These are phyloP conservation scores for Andricus curvator DNA, from an alignment of 2,888 invertebrate species.

Conservation along the genomic window DNA sequence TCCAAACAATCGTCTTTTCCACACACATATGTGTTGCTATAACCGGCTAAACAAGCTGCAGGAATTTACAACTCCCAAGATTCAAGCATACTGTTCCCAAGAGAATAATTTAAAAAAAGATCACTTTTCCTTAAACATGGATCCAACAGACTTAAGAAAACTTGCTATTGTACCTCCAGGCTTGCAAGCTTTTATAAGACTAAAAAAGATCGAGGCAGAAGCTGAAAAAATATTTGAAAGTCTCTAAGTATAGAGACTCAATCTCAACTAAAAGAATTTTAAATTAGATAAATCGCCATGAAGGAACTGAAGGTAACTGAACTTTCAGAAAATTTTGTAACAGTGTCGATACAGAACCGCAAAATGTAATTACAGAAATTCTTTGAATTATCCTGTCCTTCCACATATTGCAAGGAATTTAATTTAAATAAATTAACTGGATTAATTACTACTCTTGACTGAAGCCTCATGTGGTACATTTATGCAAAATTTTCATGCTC, in stretches of 20 bases:
- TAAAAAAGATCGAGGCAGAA: too few relatives aligned
- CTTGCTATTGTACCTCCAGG: too few relatives aligned
- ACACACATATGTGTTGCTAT: slow-evolving; percentile 4
- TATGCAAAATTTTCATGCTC: neutral
- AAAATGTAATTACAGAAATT: slow-evolving; percentile 1
- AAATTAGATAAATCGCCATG: neutral
- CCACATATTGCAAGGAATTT: neutral
- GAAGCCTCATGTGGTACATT: neutral
- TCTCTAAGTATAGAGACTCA: neutral
- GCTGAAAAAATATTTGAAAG: too few relatives aligned
- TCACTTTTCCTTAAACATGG: too few relatives aligned
- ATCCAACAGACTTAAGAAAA: too few relatives aligned
- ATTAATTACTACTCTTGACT: neutral
- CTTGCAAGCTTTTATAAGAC: too few relatives aligned
- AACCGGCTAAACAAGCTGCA: slow-evolving; percentile 1
- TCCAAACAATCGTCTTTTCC: slow-evolving; percentile 5
- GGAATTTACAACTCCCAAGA: neutral
- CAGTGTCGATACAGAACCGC: neutral
- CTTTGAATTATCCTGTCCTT: neutral
- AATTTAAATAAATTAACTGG: neutral
- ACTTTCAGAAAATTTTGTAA: neutral
- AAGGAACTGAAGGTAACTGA: neutral
- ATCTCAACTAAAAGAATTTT: neutral
- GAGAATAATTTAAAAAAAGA: neutral
- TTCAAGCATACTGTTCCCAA: too few relatives aligned